Percentiles rank a stretch among this genome's conserved stretches.
Evolutionary conservation across 2,113 vertebrate genomes (phyloP).

Genomic region (Lynx canadensis): DNA sequence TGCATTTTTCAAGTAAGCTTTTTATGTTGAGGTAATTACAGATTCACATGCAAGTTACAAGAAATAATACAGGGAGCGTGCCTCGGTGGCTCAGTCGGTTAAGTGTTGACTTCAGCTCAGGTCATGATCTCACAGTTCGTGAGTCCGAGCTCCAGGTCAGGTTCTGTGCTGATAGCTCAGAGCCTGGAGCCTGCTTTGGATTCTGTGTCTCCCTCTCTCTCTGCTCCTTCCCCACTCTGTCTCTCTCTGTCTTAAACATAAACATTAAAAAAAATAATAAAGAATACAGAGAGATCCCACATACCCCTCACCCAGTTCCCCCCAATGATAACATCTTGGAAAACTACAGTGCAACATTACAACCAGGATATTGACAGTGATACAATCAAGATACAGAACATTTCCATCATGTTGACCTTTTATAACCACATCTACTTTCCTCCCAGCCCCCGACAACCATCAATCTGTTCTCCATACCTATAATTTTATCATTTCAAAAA

Average conservation of each 20-base stretch:
- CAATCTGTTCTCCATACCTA: neutral
- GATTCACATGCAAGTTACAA: neutral
- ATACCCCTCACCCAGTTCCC: neutral
- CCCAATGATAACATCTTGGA: neutral
- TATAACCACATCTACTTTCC: neutral
- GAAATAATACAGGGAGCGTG: neutral
- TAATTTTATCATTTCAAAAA: neutral
- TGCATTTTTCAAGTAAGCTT: constrained; percentile 50
- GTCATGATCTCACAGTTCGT: too few species aligned
- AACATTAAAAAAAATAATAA: neutral
- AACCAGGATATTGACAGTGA: neutral
- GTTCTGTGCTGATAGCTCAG: too few species aligned
- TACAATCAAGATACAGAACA: neutral
- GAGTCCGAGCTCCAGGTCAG: too few species aligned
- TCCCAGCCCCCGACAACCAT: neutral
- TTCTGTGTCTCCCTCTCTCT: too few species aligned
- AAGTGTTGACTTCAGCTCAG: too few species aligned
- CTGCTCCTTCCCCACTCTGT: too few species aligned
- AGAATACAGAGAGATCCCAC: neutral
- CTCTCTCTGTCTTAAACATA: too few species aligned
- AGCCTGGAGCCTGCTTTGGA: too few species aligned
- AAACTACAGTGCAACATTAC: neutral
- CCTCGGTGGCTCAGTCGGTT: too few species aligned
- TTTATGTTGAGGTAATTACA: constrained; percentile 24
- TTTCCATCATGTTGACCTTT: neutral